Evolutionary conservation across 2,113 vertebrate genomes (phyloP).

Genomic region (Gadus macrocephalus): DNA sequence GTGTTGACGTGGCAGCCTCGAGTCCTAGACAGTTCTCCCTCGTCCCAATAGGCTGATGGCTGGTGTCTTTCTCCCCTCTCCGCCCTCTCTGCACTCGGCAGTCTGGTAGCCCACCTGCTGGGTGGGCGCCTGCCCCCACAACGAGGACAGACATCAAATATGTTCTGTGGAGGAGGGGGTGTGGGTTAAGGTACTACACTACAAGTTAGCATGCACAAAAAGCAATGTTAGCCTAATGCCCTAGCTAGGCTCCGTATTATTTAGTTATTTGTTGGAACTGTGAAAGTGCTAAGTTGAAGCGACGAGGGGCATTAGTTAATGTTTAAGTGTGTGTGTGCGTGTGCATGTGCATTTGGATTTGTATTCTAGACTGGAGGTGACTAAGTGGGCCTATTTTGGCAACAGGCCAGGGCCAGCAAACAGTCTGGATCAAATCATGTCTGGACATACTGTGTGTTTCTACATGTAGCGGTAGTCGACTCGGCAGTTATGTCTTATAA

Average conservation of each 20-base stretch:
- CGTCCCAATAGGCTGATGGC: conserved; percentile 14
- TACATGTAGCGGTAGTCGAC: conserved; percentile 1
- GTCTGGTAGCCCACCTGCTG: conserved; percentile 55
- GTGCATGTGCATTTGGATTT: conserved; percentile 20
- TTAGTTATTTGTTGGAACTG: conserved; percentile 11
- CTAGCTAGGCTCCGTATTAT: not conserved
- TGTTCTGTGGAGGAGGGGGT: conserved; percentile 28
- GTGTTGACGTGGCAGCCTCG: not conserved
- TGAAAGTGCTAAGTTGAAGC: not conserved
- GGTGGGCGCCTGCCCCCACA: conserved; percentile 27
- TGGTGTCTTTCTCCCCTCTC: conserved; percentile 36
- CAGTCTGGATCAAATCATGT: too few species aligned
- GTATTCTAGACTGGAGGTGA: too few species aligned
- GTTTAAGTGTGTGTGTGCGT: not conserved
- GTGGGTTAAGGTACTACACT: conserved; percentile 10
- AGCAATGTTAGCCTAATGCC: conserved; percentile 21
- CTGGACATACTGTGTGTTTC: too few species aligned
- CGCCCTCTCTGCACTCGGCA: conserved; percentile 48
- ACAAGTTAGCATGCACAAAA: conserved; percentile 16
- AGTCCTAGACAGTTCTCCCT: conserved; percentile 2
- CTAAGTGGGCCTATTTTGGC: too few species aligned
- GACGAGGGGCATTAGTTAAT: not conserved
- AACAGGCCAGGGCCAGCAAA: too few species aligned
- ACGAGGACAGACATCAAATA: conserved; percentile 48
- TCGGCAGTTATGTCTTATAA: conserved; percentile 8